Evolutionary conservation across 1,140 invertebrate species (phyloP).

Genomic region (Heliconius congener): DNA sequence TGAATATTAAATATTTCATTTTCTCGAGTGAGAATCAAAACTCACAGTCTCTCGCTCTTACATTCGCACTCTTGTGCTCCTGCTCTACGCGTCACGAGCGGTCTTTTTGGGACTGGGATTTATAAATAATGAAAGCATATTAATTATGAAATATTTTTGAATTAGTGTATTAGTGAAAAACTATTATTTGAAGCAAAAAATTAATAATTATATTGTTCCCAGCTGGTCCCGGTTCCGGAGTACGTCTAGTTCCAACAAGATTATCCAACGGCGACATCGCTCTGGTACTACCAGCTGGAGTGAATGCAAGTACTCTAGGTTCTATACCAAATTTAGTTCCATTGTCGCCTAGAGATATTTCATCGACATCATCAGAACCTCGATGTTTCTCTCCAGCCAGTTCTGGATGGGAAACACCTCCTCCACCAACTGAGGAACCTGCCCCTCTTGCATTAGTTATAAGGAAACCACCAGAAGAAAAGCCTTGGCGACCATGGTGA

Average conservation of each 20-base stretch:
- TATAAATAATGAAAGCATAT: not conserved
- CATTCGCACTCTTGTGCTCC: too few relatives aligned
- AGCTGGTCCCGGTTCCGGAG: constrained; percentile 85
- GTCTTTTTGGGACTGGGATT: not conserved
- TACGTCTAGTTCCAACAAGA: constrained; percentile 90
- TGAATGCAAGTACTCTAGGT: constrained; percentile 72
- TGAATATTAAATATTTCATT: too few relatives aligned
- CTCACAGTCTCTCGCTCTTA: too few relatives aligned
- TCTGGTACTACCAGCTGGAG: constrained; percentile 86
- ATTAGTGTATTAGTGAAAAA: too few relatives aligned
- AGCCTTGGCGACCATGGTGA: constrained; percentile 89
- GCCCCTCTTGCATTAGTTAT: constrained; percentile 88
- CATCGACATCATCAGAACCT: constrained; percentile 83
- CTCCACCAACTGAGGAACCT: constrained; percentile 70
- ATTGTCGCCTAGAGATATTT: constrained; percentile 86
- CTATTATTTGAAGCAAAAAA: not conserved
- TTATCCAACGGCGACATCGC: constrained; percentile 91
- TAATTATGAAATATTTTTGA: too few relatives aligned
- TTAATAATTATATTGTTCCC: constrained; percentile 44
- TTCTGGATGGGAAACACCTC: constrained; percentile 68
- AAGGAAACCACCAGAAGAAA: constrained; percentile 82
- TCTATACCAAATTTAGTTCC: constrained; percentile 86
- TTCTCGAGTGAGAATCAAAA: too few relatives aligned
- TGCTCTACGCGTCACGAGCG: too few relatives aligned
- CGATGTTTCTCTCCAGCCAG: constrained; percentile 71